Evolutionary conservation across 2,113 vertebrate species (phyloP).

Genomic region (Phocoena phocoena): DNA sequence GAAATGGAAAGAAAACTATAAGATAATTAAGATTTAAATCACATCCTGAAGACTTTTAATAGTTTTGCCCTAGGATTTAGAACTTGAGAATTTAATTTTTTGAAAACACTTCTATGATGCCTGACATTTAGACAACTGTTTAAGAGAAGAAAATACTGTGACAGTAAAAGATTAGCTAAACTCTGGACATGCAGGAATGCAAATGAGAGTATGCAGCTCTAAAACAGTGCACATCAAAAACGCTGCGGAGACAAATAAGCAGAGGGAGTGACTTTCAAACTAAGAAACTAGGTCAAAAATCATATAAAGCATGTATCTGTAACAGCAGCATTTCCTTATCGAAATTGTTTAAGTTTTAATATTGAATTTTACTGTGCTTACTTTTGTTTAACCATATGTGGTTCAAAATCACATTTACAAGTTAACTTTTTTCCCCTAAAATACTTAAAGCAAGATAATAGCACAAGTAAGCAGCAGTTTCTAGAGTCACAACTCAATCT

Average conservation of each 20-base stretch:
- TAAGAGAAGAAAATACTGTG: constrained; percentile 28
- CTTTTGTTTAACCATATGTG: background rate
- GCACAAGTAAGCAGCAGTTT: background rate
- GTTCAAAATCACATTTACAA: background rate
- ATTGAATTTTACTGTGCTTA: background rate
- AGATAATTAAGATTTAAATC: constrained; percentile 20
- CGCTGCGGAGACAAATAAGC: background rate
- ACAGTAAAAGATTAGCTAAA: constrained; percentile 23
- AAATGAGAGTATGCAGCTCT: background rate
- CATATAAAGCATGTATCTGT: background rate
- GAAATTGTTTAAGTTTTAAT: background rate
- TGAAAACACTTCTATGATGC: background rate
- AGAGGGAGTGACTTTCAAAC: constrained; percentile 41
- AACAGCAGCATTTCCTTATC: background rate
- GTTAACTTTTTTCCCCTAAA: background rate
- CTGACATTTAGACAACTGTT: constrained; percentile 35
- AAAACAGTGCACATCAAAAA: constrained; percentile 34
- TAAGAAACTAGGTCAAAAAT: constrained; percentile 35
- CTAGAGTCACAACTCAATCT: background rate
- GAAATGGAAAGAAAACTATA: background rate
- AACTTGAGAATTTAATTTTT: background rate
- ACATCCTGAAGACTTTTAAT: background rate
- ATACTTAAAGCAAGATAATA: background rate
- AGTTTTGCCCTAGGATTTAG: background rate
- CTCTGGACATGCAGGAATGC: background rate